A percentile compares a stretch with the other conserved stretches of the same genome.
phyloP scores from a whole-genome alignment of 2,797 vertebrate species.

The Moxostoma hubbsi region DNA sequence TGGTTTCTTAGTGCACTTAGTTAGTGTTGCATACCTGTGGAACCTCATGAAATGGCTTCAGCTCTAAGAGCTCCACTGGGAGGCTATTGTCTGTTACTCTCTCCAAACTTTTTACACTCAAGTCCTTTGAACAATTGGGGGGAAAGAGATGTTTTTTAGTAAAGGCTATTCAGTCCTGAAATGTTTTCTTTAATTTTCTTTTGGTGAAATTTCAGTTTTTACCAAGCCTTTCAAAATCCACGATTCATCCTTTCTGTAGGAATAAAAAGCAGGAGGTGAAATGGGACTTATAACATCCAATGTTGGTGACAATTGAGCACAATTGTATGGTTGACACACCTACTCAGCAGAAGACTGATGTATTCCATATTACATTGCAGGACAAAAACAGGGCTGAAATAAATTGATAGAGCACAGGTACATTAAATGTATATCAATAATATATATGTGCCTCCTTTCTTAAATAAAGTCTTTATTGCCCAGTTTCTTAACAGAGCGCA shows the following conservation, averaged over 20 bases:
- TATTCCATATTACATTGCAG: slow-evolving; percentile 90
- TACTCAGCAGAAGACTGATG: slow-evolving; percentile 83
- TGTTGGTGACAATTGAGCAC: background rate
- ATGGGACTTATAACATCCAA: background rate
- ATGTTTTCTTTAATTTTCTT: background rate
- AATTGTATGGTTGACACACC: slow-evolving; percentile 71
- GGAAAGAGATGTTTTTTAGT: background rate
- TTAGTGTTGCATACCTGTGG: slow-evolving; percentile 79
- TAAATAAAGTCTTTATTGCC: background rate
- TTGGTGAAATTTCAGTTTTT: slow-evolving; percentile 63
- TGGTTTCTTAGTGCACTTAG: background rate
- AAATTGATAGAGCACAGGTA: background rate
- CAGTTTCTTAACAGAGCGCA: background rate
- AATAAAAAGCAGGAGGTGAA: slow-evolving; percentile 34
- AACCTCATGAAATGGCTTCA: slow-evolving; percentile 80
- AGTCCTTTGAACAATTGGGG: slow-evolving; percentile 73
- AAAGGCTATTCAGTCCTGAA: background rate
- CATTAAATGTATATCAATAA: background rate
- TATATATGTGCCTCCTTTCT: background rate
- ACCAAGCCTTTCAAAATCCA: slow-evolving; percentile 92
- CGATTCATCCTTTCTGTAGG: slow-evolving; percentile 89
- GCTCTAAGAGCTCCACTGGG: slow-evolving; percentile 83
- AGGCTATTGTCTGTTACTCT: slow-evolving; percentile 82
- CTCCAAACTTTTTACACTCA: slow-evolving; percentile 83
- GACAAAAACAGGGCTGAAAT: slow-evolving; percentile 87